phyloP scores from a whole-genome alignment of 2,888 invertebrate species.

The Apomyelois bistriatella region DNA sequence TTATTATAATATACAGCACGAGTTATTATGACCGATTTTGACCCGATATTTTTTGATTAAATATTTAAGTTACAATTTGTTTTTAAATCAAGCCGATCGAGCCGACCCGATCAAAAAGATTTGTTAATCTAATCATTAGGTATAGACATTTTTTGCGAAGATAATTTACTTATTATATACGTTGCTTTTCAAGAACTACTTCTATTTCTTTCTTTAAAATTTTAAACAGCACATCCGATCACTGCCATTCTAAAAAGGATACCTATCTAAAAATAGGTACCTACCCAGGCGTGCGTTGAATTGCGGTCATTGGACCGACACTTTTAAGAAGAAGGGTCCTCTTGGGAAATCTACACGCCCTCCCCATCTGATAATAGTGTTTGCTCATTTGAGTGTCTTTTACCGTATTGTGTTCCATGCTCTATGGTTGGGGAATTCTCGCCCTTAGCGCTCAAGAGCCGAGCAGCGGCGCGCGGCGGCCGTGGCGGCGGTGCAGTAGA shows the following conservation, averaged over 20 bases:
- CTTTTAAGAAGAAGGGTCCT: constrained; percentile 69
- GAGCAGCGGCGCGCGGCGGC: too few species aligned
- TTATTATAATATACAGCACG: too few species aligned
- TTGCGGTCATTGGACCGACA: constrained; percentile 63
- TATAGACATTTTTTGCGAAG: too few species aligned
- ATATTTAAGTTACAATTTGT: too few species aligned
- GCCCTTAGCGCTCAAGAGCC: constrained; percentile 11
- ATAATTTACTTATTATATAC: too few species aligned
- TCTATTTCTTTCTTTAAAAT: too few species aligned
- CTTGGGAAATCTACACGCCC: constrained; percentile 73
- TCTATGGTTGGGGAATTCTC: constrained; percentile 43
- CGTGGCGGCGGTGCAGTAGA: constrained; percentile 3
- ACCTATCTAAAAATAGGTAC: constrained; percentile 35
- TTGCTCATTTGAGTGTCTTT: constrained; percentile 75
- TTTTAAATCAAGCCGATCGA: too few species aligned
- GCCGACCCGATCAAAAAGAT: constrained; percentile 3
- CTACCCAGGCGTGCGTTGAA: constrained; percentile 42
- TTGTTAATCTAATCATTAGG: too few species aligned
- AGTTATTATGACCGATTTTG: too few species aligned
- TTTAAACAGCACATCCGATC: not conserved
- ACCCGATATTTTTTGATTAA: too few species aligned
- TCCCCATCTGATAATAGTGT: constrained; percentile 69
- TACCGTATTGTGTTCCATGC: constrained; percentile 55
- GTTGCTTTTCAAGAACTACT: too few species aligned
- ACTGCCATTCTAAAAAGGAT: constrained; percentile 31